These are phyloP conservation scores for Drosophila kokeensis DNA, from an alignment of 2,888 invertebrate species.

Conservation along the genomic window DNA sequence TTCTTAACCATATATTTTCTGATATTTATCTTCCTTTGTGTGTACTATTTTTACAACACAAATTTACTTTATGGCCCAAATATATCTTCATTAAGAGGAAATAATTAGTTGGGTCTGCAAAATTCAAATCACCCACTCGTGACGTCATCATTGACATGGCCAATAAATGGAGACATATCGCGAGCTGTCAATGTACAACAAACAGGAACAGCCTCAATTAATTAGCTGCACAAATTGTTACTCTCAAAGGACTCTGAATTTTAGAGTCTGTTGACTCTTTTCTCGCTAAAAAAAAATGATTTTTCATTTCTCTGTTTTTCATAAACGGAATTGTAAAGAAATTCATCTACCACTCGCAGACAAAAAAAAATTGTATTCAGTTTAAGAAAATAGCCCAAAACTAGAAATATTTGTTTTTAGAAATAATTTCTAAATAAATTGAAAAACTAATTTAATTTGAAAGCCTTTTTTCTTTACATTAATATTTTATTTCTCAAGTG, in stretches of 20 bases:
- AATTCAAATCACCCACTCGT: background rate
- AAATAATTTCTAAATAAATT: background rate
- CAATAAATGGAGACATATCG: background rate
- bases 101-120: background rate
- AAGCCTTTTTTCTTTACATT: background rate
- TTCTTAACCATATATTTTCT: background rate
- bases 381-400: background rate
- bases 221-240: constrained; percentile 2
- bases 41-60: background rate
- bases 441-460: background rate
- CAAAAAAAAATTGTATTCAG: background rate
- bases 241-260: background rate
- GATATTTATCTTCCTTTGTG: too few species aligned
- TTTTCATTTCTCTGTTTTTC: background rate
- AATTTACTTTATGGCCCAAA: background rate
- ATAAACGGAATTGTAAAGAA: background rate
- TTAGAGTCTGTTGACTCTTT: background rate
- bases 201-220: constrained; percentile 1
- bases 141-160: background rate
- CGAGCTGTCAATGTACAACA: constrained; percentile 2
- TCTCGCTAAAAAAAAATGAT: background rate
- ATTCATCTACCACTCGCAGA: accelerated
- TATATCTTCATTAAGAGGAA: background rate
- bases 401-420: background rate
- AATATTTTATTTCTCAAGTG: too few species aligned